These are phyloP conservation scores for Enteromius trimaculatus DNA, from an alignment of 2,797 vertebrate genomes.

Conservation along the genomic window DNA sequence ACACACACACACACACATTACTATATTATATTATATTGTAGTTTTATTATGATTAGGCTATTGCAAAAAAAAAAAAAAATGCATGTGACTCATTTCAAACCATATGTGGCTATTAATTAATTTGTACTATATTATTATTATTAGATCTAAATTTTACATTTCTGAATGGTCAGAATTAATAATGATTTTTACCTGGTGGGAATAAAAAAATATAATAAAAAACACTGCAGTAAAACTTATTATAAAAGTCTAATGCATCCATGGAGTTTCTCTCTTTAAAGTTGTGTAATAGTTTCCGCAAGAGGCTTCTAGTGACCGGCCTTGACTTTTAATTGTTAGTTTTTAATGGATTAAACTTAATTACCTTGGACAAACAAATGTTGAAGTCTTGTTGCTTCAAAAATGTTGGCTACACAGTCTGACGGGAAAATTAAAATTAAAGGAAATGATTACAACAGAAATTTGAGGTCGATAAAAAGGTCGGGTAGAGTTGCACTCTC, in stretches of 20 bases:
- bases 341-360: conserved; percentile 17
- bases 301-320: neutral
- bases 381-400: neutral
- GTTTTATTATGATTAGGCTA: no score
- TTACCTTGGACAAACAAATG: conserved; percentile 27
- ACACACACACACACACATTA: no score
- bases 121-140: no score
- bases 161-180: neutral
- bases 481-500: neutral
- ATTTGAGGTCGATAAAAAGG: neutral
- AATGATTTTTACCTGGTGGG: neutral
- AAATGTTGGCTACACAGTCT: conserved; percentile 13
- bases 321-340: conserved; percentile 39
- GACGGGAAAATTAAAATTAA: conserved; percentile 32
- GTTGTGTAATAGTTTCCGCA: neutral
- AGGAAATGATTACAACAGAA: conserved; percentile 25
- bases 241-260: neutral
- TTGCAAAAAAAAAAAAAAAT: neutral
- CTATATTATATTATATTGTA: no score
- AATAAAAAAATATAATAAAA: neutral
- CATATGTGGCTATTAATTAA: neutral
- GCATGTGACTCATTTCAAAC: neutral
- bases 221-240: neutral
- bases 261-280: neutral
- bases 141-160: neutral